Evolutionary conservation across 2,888 invertebrate species (phyloP).

Genomic region (Ernsta delagoae): DNA sequence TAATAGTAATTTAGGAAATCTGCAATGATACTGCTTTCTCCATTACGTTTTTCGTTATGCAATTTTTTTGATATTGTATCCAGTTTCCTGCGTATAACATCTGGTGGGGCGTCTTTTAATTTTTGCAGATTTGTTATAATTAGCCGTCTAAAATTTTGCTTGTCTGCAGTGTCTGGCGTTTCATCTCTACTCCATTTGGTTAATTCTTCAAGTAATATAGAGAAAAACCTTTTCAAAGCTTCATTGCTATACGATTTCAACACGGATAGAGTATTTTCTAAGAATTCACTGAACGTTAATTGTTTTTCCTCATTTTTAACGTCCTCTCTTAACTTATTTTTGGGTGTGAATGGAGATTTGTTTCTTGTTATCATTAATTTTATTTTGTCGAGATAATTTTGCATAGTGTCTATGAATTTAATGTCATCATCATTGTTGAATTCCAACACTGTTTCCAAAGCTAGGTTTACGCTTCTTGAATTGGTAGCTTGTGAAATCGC

Average conservation of each 20-base stretch:
- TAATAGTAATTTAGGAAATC: constrained; percentile 57
- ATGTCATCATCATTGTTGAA: constrained; percentile 54
- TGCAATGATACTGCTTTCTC: constrained; percentile 42
- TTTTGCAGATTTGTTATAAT: constrained; percentile 47
- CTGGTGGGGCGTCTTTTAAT: constrained; percentile 43
- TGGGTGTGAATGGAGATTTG: neutral
- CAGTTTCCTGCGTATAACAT: constrained; percentile 45
- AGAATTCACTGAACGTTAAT: constrained; percentile 50
- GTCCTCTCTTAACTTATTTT: neutral
- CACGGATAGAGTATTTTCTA: constrained; percentile 37
- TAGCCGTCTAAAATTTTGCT: constrained; percentile 43
- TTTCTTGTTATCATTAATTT: constrained; percentile 44
- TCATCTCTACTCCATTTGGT: constrained; percentile 52
- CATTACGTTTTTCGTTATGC: constrained; percentile 39
- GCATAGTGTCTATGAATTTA: constrained; percentile 52
- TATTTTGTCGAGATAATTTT: constrained; percentile 51
- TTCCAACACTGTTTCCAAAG: constrained; percentile 61
- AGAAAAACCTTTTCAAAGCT: constrained; percentile 51
- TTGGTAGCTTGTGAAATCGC: constrained; percentile 31
- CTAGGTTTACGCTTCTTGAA: constrained; percentile 57
- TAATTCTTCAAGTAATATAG: constrained; percentile 51
- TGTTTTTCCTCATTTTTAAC: constrained; percentile 12
- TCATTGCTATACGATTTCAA: constrained; percentile 52
- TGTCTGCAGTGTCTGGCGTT: constrained; percentile 48
- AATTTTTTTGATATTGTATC: constrained; percentile 41